Base-by-base conservation (phyloP, 2,113 vertebrate species). In the Verasper variegatus region DNA sequence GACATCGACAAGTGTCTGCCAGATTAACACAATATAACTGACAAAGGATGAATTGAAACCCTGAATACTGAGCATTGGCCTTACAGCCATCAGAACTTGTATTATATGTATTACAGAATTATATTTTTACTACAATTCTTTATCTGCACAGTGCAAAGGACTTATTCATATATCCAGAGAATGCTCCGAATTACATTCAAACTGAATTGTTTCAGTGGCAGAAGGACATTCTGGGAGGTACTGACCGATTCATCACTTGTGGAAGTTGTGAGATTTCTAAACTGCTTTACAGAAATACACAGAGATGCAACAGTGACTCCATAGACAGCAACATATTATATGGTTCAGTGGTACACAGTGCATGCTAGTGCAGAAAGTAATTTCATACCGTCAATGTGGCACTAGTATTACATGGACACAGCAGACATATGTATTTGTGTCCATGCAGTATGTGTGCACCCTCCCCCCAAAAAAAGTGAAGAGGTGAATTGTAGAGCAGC, bases 171-270 rank as follows among this genome's bases (percentile, higher is more conserved):
- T 21, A 21, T 10, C 10, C 13, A 2, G 4, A 31, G 26, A 17
- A 60, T 24, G 21, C 74, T 74, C n/a, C 18, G n/a, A 23, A 55
- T 58, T 77, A 73, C 79, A 82, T 84, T 79, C 42, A 82, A 51
- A 72, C 3, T 35, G 18, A 51, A 18, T 23, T 1, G 21, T 56
- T 26, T 62, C 60, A 40, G 24, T 26, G n/a, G 24, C 47, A 60
- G 42, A 68, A 20, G 10, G 60, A 27, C 24, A 18, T 27, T 23
- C 20, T 54, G 26, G 14, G 63, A 24, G 15, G 40, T n/a, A 15
- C 14, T n/a, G 27, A 37, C 18, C 7, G 4, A 12, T 21, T n/a
- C 52, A n/a, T 54, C 12, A 54, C 47, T 8, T 49, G 5, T 5
- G 17, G 47, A 51, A 51, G 47, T 51, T 15, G 5, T 51, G 47